Conservation (phyloP, 2,797 vertebrate species). For the Eidolon dupreanum region DNA sequence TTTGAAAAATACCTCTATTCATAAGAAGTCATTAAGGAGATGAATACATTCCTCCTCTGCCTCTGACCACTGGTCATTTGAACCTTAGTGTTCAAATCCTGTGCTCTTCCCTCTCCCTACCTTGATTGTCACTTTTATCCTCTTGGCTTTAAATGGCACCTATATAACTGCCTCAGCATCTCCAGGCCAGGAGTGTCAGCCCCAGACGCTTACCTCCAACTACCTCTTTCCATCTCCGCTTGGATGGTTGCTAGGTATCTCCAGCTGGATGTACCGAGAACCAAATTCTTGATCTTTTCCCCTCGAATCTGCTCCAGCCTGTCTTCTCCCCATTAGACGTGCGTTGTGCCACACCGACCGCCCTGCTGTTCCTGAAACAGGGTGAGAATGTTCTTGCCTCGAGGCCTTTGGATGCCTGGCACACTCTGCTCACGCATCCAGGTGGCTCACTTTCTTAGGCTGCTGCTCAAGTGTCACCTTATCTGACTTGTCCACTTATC, state of each 20-base stretch:
- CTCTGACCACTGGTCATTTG: not conserved
- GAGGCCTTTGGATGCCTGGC: not conserved
- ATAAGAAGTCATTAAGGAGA: constrained; percentile 10
- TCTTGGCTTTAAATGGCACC: not conserved
- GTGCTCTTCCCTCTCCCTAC: not conserved
- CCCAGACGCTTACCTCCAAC: not conserved
- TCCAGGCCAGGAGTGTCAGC: not conserved
- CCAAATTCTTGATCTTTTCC: not conserved
- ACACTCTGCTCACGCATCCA: not conserved
- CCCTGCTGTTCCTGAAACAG: not conserved
- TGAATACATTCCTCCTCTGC: not conserved
- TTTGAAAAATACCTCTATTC: constrained; percentile 12
- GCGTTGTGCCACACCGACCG: not conserved
- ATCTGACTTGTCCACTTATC: not conserved
- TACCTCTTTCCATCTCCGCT: not conserved
- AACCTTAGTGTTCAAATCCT: not conserved
- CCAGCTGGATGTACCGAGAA: not conserved
- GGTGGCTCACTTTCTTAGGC: not conserved
- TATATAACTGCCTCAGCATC: not conserved
- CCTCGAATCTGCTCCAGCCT: not conserved
- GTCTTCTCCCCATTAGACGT: not conserved
- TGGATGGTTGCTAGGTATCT: not conserved
- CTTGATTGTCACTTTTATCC: not conserved
- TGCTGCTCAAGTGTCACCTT: not conserved
- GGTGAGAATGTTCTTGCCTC: not conserved